These are phyloP conservation scores for Chromoteleia sp. DNA, from an alignment of 2,888 invertebrate species.

Conservation along the genomic window DNA sequence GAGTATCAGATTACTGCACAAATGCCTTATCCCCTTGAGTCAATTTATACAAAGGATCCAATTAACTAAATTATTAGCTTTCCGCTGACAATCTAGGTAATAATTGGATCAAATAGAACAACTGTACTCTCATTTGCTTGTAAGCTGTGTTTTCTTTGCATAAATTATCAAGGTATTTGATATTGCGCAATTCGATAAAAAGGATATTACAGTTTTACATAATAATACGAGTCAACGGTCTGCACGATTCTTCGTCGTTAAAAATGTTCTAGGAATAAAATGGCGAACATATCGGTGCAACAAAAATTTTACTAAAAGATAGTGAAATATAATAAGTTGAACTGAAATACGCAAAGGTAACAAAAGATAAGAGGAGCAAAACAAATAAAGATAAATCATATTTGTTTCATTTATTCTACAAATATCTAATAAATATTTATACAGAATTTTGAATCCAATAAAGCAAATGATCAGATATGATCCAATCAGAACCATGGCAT, in stretches of 20 bases:
- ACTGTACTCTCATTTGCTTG: conserved; percentile 27
- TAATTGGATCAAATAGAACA: conserved; percentile 54
- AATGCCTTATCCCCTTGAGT: conserved; percentile 75
- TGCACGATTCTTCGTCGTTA: too few species aligned
- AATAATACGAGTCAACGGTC: too few species aligned
- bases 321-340: too few species aligned
- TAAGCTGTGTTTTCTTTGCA: conserved; percentile 22
- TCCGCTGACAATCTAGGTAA: conserved; percentile 56
- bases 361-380: too few species aligned
- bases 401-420: neutral
- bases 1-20: conserved; percentile 78
- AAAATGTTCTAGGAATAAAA: too few species aligned
- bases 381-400: neutral
- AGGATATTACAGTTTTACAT: neutral
- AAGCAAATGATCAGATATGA: conserved; percentile 37
- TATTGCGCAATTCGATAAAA: conserved; percentile 4
- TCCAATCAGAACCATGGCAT: conserved; percentile 31
- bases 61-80: conserved; percentile 72
- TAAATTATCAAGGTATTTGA: conserved; percentile 15
- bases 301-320: too few species aligned
- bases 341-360: too few species aligned
- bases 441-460: conserved; percentile 14
- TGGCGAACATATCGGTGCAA: too few species aligned
- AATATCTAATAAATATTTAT: conserved; percentile 1
- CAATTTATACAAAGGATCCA: conserved; percentile 72